Evolutionary conservation across 2,888 invertebrate species (phyloP), one percentile per base, ranked within the genome.

Genomic region (Brenthis hecate): DNA sequence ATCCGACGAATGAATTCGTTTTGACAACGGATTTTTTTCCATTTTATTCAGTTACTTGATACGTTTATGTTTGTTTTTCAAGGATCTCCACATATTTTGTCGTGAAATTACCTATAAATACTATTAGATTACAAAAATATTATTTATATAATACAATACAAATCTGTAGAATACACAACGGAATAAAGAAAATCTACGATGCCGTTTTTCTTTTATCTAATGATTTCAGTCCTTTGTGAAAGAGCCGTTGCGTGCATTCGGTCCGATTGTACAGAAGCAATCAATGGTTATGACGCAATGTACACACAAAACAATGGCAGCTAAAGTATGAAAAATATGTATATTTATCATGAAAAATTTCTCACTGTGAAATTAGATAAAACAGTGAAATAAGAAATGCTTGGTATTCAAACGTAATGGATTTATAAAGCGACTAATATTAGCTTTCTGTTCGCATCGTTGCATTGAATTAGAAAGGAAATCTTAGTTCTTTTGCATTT

Each of bases 1-100:
- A 89, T 88, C 87, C 87, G 84, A 85, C 88, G 85, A 89, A 89
- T 88, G 89, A 87, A 90, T 89, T 87, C 83, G 83, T 83, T 85
- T 80, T 82, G 82, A 79, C 82, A 79, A 78, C 83, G 82, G 84
- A 82, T 87, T 89, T 81, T 78, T 86, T 88, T 88, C 83, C 81
- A 83, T 88, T 87, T 86, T 83, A 85, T 85, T 83, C 79, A 81
- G 82, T 86, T 88, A 86, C 87, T 86, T 87, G 84, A 86, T 88
- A 82, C 80, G 80, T 86, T 89, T 88, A 87, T 85, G 81, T 85
- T 87, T 84, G 82, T 79, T 78, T 75, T 77, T 71, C 73, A 69
- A 77, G 73, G 77, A 72, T 48, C 58, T 68, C 80, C 14, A 72
- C 64, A 70, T 53, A 51, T 69, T 72, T 70, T 73, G 72, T 74